phyloP scores from a whole-genome alignment of 1,140 invertebrate species.

The Zaprionus taronus region DNA sequence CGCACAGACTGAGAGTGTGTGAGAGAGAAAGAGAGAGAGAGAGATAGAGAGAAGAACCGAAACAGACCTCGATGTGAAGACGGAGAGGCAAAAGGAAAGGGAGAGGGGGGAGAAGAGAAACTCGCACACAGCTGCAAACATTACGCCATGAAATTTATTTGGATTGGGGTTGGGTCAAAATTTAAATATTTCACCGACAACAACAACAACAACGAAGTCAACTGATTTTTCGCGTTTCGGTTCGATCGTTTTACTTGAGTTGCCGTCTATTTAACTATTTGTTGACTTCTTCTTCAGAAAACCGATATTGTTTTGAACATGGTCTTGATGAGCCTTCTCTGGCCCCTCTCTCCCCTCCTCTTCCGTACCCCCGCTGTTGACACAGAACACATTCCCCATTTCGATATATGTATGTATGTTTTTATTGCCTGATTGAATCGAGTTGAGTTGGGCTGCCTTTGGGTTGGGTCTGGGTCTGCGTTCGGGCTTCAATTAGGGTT shows the following conservation, averaged over 20 bases:
- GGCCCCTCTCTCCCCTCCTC: neutral
- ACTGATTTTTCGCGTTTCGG: slow-evolving; percentile 65
- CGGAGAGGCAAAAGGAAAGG: neutral
- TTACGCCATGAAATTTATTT: slow-evolving; percentile 75
- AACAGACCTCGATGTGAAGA: neutral
- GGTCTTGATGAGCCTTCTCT: slow-evolving; percentile 45
- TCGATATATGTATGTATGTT: slow-evolving; percentile 27
- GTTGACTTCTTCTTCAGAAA: slow-evolving; percentile 9
- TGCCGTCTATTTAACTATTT: slow-evolving; percentile 39
- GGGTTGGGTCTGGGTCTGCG: slow-evolving; percentile 29
- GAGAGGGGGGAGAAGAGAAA: slow-evolving; percentile 3
- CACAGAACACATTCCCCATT: slow-evolving; percentile 39
- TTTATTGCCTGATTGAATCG: slow-evolving; percentile 75
- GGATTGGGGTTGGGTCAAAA: slow-evolving; percentile 76
- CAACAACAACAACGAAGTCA: slow-evolving; percentile 45
- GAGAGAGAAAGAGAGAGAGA: neutral
- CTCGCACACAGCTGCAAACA: slow-evolving; percentile 60
- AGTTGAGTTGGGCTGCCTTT: slow-evolving; percentile 57
- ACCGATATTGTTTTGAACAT: slow-evolving; percentile 55
- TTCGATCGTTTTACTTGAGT: slow-evolving; percentile 52
- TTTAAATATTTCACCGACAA: slow-evolving; percentile 69
- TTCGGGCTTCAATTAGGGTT: slow-evolving; percentile 57
- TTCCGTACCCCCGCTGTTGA: slow-evolving; percentile 19
- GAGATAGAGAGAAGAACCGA: neutral
- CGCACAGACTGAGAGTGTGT: neutral